These are phyloP conservation scores for Neodiprion pinetum DNA, from an alignment of 1,140 invertebrate species.

Conservation along the genomic window DNA sequence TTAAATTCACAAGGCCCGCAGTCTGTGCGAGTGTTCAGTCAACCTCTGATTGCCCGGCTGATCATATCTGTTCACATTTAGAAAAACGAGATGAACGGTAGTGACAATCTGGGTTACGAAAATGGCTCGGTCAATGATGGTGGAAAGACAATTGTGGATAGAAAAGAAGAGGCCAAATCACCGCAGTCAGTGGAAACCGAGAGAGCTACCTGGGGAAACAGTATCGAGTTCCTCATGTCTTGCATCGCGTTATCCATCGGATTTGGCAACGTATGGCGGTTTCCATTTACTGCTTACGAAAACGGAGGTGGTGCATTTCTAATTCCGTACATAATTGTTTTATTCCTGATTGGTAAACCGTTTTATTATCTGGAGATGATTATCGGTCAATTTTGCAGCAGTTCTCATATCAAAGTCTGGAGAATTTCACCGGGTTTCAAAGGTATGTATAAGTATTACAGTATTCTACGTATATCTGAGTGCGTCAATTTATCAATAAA, in stretches of 20 bases:
- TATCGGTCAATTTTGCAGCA: slow-evolving; percentile 79
- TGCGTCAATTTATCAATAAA: no score
- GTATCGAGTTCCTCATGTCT: slow-evolving; percentile 66
- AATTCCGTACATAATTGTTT: slow-evolving; percentile 83
- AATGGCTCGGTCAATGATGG: background rate
- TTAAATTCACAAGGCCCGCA: no score
- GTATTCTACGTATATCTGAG: no score
- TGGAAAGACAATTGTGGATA: background rate
- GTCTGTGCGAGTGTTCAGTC: no score
- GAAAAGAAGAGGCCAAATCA: background rate
- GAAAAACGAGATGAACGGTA: background rate
- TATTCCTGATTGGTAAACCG: slow-evolving; percentile 85
- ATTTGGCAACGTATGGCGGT: slow-evolving; percentile 89
- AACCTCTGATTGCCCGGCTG: no score
- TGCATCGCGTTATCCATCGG: slow-evolving; percentile 75
- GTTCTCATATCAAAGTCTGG: slow-evolving; percentile 75
- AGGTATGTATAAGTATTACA: slow-evolving; percentile 50
- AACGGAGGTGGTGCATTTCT: slow-evolving; percentile 86
- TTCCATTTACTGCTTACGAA: slow-evolving; percentile 84
- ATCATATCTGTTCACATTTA: background rate
- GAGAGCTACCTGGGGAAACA: slow-evolving; percentile 65
- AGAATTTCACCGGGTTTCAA: slow-evolving; percentile 56
- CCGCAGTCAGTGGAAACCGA: background rate
- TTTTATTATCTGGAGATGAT: slow-evolving; percentile 90
- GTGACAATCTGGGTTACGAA: background rate